phyloP scores from a whole-genome alignment of 2,888 invertebrate genomes.

The Drosophila neotestacea region DNA sequence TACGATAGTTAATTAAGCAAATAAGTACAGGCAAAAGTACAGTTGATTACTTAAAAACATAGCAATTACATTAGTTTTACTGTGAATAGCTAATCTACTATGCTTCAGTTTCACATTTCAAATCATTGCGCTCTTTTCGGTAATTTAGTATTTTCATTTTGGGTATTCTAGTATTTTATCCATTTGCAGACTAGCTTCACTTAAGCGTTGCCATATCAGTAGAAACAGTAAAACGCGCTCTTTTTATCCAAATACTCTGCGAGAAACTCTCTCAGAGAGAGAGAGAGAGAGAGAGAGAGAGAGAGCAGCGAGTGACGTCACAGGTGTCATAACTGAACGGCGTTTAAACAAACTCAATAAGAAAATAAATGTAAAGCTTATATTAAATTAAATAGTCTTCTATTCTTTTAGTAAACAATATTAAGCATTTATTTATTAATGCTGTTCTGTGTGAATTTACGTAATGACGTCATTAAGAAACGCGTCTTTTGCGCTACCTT shows the following conservation, averaged over 20 bases:
- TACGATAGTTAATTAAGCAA: background rate
- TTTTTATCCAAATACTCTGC: background rate
- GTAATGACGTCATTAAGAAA: background rate
- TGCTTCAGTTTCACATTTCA: background rate
- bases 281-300: background rate
- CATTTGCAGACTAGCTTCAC: background rate
- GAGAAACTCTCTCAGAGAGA: background rate
- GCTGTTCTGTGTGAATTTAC: background rate
- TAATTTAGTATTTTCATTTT: conserved; percentile 29
- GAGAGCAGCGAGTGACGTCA: conserved; percentile 8
- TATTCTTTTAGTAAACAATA: background rate
- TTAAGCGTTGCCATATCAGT: conserved; percentile 35
- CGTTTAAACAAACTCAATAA: conserved; percentile 5
- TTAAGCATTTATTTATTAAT: background rate
- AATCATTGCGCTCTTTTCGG: conserved; percentile 3
- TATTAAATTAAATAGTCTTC: background rate
- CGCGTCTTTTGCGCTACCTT: conserved; percentile 25
- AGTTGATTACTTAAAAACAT: background rate
- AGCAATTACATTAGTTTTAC: background rate
- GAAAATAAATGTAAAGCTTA: background rate
- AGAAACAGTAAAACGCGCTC: conserved; percentile 18
- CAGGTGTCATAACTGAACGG: background rate
- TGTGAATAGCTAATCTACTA: background rate
- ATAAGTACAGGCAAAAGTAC: background rate
- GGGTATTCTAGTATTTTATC: conserved; percentile 24